These are phyloP conservation scores for Sebastes diploproa DNA, from an alignment of 2,797 vertebrate species.

Conservation along the genomic window DNA sequence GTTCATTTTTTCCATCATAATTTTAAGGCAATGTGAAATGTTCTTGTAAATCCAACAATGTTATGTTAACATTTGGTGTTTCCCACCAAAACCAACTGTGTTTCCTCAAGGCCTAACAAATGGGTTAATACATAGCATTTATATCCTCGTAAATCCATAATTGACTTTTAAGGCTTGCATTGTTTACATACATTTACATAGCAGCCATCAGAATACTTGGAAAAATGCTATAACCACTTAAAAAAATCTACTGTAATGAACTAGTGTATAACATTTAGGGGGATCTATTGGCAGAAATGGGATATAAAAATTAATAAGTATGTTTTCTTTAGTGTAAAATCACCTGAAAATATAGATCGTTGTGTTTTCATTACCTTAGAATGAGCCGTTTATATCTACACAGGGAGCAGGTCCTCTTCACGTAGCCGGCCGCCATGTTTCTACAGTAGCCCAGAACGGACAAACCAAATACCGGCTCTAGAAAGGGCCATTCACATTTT, in stretches of 20 bases:
- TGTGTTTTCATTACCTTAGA: no score
- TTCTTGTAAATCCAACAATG: not conserved
- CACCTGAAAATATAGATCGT: no score
- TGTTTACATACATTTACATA: not conserved
- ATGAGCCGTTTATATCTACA: no score
- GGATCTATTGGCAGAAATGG: no score
- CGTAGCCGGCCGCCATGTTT: no score
- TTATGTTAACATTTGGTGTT: not conserved
- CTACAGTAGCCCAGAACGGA: not conserved
- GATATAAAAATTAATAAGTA: no score
- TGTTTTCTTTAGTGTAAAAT: no score
- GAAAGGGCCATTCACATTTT: no score
- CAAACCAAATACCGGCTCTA: no score
- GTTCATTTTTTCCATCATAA: not conserved
- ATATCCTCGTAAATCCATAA: not conserved
- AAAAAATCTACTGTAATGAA: no score
- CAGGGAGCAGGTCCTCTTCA: fast-evolving
- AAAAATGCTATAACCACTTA: not conserved
- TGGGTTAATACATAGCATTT: not conserved
- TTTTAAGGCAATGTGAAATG: not conserved
- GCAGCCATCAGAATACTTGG: not conserved
- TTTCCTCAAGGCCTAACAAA: not conserved
- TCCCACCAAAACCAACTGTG: not conserved
- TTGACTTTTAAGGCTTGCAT: not conserved
- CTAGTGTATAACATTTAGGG: no score